Evolutionary conservation across 2,888 invertebrate species (phyloP), one percentile per base, ranked within the genome.

Genomic region (Thera obeliscata): DNA sequence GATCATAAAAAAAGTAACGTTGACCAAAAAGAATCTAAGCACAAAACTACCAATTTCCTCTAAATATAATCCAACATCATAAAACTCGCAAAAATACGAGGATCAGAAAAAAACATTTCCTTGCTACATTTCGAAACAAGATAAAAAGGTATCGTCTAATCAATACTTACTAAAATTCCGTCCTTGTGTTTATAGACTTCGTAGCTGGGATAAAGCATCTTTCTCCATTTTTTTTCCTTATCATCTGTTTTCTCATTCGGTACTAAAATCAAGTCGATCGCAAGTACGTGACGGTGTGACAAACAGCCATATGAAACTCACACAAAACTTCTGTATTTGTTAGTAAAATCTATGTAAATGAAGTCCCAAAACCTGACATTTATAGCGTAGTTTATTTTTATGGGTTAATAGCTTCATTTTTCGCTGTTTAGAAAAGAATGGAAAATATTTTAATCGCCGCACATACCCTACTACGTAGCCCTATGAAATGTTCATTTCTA

Each of bases 141-240:
- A 64, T 64, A 69, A 69, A 65, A 69, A 69, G 49, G 55, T 49
- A 58, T 52, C 12, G 56, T 67, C 57, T 58, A 61, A 68, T 61
- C 68, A 64, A 68, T 61, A 64, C 43, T 38, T 54, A 64, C 64
- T 68, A 64, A 61, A 61, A 64, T 68, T 64, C 61, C 36, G 57
- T 61, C 64, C 61, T 64, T 64, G 64, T 61, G 55, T 64, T 68
- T 68, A 68, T 57, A 61, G 43, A 54, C 54, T 33, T 46, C 38
- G 56, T 36, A 46, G 33, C 41, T 41, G 3, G 62, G 54, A 62
- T 59, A 56, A 50, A 64, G 36, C n/a, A 22, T 52, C 49, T 60
- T 69, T 60, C 57, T 62, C 41, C 33, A 66, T 22, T 22, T 67
- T 33, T 64, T 52, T 71, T 69, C 69, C 66, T 64, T 59, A 60